Percentiles rank a stretch among this genome's conserved stretches.
Conservation (phyloP, 2,797 vertebrate genomes). For the Microctenopoma stevenorrisi region DNA sequence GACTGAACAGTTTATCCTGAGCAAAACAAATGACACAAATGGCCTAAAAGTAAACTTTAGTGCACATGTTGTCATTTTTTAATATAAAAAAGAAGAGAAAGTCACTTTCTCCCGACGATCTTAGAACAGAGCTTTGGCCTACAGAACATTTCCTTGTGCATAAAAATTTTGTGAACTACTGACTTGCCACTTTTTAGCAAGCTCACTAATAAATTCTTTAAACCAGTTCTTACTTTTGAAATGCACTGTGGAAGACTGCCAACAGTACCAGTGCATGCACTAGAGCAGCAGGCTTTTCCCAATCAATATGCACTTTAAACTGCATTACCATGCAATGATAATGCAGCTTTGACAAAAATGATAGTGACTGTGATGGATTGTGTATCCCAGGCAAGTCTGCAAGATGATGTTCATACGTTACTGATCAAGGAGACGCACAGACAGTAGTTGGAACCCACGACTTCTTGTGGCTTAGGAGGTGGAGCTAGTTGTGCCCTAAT, state of each 20-base stretch:
- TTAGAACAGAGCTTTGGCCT: background rate
- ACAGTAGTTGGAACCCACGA: background rate
- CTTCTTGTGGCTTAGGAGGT: too few relatives aligned
- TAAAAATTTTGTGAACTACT: conserved; percentile 22
- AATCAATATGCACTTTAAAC: conserved; percentile 41
- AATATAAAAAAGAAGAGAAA: background rate
- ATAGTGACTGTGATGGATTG: conserved; percentile 28
- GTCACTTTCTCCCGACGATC: background rate
- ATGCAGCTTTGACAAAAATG: conserved; percentile 42
- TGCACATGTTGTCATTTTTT: conserved; percentile 1
- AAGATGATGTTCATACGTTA: background rate
- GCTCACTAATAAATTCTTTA: conserved; percentile 45
- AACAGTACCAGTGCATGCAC: conserved; percentile 21
- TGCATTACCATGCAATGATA: conserved; percentile 48
- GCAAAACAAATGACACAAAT: background rate
- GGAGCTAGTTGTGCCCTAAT: too few relatives aligned
- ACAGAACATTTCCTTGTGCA: conserved; percentile 26
- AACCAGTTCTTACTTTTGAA: conserved; percentile 29
- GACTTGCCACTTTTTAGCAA: conserved; percentile 26
- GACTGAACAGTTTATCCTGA: background rate
- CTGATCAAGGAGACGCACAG: background rate
- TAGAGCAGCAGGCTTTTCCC: conserved; percentile 17
- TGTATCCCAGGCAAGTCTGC: background rate
- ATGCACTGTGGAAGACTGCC: conserved; percentile 14
- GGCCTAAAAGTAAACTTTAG: conserved; percentile 4